Evolutionary conservation across 92 coral and sea anemone genomes (phyloP).

Genomic region (Bergia puertoricense): DNA sequence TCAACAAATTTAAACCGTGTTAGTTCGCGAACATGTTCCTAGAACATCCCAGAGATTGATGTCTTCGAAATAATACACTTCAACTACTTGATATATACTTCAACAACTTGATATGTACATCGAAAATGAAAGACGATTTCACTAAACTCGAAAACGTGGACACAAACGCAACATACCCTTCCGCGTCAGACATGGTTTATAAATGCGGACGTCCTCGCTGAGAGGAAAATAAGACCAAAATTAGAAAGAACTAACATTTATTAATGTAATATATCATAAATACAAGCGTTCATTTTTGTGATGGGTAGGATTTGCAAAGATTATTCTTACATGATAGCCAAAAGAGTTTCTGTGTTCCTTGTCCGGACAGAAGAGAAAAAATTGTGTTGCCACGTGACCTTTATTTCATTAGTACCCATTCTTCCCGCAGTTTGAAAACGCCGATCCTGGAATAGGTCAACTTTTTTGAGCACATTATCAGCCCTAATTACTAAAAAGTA

Average conservation of each 20-base stretch:
- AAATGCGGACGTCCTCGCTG: conserved; percentile 99
- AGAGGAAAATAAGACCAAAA: conserved; percentile 49
- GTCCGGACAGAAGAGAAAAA: conserved; percentile 46
- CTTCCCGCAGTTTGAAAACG: background rate
- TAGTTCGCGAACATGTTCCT: background rate
- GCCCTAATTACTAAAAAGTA: too few species aligned
- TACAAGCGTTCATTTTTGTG: conserved; percentile 14
- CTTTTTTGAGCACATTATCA: too few species aligned
- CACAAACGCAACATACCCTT: conserved; percentile 80
- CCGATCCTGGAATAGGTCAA: too few species aligned
- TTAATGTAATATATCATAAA: background rate
- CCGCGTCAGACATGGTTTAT: conserved; percentile 97
- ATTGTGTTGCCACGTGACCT: conserved; percentile 59
- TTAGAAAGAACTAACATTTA: conserved; percentile 35
- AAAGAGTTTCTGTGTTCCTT: conserved; percentile 28
- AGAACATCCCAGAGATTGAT: background rate
- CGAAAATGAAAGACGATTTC: background rate
- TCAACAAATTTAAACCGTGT: background rate
- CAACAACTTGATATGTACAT: background rate
- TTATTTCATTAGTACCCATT: conserved; percentile 45
- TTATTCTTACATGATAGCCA: conserved; percentile 78
- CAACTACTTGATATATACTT: too few species aligned
- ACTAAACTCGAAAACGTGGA: background rate
- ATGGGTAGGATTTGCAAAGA: conserved; percentile 65
- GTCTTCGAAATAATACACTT: background rate